Conservation (phyloP, 2,888 invertebrate species). For the Trypoxylon attenuatum region DNA sequence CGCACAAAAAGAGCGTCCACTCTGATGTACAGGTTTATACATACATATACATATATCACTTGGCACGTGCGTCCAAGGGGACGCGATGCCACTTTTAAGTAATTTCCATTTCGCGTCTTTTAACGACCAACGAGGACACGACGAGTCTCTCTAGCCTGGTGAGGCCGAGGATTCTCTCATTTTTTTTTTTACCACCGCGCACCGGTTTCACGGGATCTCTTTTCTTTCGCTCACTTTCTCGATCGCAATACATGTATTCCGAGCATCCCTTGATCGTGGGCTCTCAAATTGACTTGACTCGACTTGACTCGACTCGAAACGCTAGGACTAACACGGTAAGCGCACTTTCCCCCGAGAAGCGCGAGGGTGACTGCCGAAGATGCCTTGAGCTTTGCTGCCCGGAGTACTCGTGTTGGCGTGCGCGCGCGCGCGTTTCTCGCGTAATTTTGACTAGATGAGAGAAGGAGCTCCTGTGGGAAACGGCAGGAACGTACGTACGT, state of each 20-base stretch:
- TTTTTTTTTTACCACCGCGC: too few relatives aligned
- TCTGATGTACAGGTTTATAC: conserved; percentile 53
- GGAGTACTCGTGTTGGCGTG: background rate
- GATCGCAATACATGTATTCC: background rate
- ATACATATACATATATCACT: conserved; percentile 47
- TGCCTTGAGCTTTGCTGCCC: background rate
- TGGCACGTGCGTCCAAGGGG: conserved; percentile 54
- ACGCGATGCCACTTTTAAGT: conserved; percentile 55
- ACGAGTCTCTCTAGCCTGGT: conserved; percentile 42
- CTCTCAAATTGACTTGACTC: background rate
- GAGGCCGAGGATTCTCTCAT: too few relatives aligned
- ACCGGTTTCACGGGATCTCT: too few relatives aligned
- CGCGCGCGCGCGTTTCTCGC: too few relatives aligned
- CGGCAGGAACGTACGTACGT: conserved; percentile 6
- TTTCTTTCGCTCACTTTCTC: background rate
- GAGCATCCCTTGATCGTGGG: background rate
- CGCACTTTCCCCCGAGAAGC: background rate
- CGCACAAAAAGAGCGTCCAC: conserved; percentile 53
- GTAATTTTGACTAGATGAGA: conserved; percentile 55
- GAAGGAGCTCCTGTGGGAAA: background rate
- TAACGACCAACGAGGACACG: conserved; percentile 58
- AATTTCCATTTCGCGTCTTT: conserved; percentile 35
- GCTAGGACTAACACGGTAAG: conserved; percentile 1
- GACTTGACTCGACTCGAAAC: background rate
- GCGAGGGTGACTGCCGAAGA: background rate